These are phyloP conservation scores for Pagrus major DNA, from an alignment of 2,113 vertebrate species.

Conservation along the genomic window DNA sequence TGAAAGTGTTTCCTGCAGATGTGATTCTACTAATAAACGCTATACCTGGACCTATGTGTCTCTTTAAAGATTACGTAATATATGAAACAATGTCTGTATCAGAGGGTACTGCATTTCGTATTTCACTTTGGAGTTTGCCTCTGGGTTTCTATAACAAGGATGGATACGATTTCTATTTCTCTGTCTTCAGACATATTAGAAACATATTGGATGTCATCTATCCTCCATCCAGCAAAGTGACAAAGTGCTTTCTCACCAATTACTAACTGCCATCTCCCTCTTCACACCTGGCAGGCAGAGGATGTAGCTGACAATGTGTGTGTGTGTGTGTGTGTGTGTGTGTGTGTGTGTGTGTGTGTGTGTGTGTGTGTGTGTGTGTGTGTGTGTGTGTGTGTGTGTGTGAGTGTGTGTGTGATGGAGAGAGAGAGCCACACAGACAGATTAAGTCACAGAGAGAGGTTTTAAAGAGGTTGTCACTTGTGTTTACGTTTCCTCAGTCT, in stretches of 20 bases:
- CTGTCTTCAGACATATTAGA: slow-evolving; percentile 56
- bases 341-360: slow-evolving; percentile 24
- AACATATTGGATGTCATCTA: slow-evolving; percentile 70
- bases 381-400: too few species aligned
- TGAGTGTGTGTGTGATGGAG: slow-evolving; percentile 42
- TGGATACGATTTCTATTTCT: slow-evolving; percentile 51
- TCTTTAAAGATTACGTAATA: not conserved
- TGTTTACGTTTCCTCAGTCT: slow-evolving; percentile 53
- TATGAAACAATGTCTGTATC: too few species aligned
- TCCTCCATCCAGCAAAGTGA: slow-evolving; percentile 72
- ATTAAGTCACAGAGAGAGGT: slow-evolving; percentile 46
- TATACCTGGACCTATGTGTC: not conserved
- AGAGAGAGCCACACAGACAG: slow-evolving; percentile 31
- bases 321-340: slow-evolving; percentile 26
- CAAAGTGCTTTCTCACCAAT: slow-evolving; percentile 84
- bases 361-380: slow-evolving; percentile 24
- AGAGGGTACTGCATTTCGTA: not conserved
- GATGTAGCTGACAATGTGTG: slow-evolving; percentile 56
- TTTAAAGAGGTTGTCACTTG: slow-evolving; percentile 67
- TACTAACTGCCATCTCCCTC: slow-evolving; percentile 76
- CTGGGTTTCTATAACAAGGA: slow-evolving; percentile 39
- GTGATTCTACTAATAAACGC: not conserved
- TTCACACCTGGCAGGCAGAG: slow-evolving; percentile 79
- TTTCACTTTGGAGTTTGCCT: slow-evolving; percentile 20
- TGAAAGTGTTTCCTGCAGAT: slow-evolving; percentile 5